Conservation (phyloP, 2,113 vertebrate species). For the Pteruthius melanotis region DNA sequence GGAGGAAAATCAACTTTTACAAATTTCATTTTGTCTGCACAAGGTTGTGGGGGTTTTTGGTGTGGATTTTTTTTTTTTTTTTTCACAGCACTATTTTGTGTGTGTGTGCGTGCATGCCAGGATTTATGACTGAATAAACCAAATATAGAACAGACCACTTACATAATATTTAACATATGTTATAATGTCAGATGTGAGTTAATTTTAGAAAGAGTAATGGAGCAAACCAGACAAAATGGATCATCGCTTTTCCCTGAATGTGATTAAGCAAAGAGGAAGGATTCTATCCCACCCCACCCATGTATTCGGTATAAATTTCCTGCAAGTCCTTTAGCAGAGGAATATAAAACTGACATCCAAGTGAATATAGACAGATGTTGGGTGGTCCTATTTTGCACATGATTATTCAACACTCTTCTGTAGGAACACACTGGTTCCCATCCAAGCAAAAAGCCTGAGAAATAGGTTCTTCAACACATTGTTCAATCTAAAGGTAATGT, state of each 20-base stretch:
- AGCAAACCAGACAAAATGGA: conserved; percentile 57
- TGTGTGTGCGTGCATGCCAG: background rate
- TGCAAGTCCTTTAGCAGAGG: conserved; percentile 26
- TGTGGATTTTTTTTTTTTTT: background rate
- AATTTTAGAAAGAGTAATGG: conserved; percentile 68
- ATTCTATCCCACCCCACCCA: conserved; percentile 66
- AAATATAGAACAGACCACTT: conserved; percentile 61
- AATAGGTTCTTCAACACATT: background rate
- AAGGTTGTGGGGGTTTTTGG: background rate
- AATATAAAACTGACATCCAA: conserved; percentile 52
- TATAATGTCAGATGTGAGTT: conserved; percentile 63
- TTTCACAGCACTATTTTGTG: background rate
- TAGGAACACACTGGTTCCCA: background rate
- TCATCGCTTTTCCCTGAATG: conserved; percentile 43
- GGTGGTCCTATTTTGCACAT: conserved; percentile 55
- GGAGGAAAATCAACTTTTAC: background rate
- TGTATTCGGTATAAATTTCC: conserved; percentile 52
- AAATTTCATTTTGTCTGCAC: background rate
- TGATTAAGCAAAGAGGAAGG: conserved; percentile 68
- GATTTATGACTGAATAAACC: conserved; percentile 61
- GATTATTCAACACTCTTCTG: conserved; percentile 26
- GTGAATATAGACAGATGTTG: conserved; percentile 61
- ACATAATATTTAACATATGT: conserved; percentile 66
- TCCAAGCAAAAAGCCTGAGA: conserved; percentile 29
- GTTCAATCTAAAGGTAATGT: background rate